These are phyloP conservation scores for Colaptes auratus DNA, from an alignment of 2,113 vertebrate genomes.

Conservation along the genomic window DNA sequence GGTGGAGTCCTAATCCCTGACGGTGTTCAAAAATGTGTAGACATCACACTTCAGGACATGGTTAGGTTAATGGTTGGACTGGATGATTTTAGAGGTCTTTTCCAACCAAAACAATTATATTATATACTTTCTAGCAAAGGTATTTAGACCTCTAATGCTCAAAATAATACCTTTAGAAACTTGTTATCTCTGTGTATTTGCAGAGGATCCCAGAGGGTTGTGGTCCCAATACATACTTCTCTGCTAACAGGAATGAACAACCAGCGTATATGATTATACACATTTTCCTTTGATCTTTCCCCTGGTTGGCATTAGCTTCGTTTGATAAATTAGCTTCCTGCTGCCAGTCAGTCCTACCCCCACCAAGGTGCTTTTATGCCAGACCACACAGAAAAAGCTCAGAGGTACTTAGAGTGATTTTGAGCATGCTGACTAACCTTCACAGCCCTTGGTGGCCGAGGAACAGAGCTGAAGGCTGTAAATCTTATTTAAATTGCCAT, in stretches of 20 bases:
- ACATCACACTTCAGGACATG: too few relatives aligned
- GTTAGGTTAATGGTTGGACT: too few relatives aligned
- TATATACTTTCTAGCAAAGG: background rate
- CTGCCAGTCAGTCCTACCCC: background rate
- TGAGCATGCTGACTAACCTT: background rate
- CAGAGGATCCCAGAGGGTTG: background rate
- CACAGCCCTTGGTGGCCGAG: background rate
- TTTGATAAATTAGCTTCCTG: background rate
- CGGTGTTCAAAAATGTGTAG: too few relatives aligned
- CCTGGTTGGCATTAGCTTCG: background rate
- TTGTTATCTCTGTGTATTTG: background rate
- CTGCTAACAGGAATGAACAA: background rate
- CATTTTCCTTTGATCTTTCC: slow-evolving; percentile 3
- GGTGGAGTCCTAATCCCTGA: too few relatives aligned
- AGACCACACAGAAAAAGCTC: background rate
- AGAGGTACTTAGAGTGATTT: background rate
- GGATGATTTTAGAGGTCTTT: too few relatives aligned
- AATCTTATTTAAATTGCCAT: slow-evolving; percentile 9
- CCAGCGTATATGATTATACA: background rate
- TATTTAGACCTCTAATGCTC: background rate
- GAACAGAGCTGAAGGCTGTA: background rate
- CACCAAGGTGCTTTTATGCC: background rate
- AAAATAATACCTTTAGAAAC: background rate
- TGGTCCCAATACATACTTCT: background rate
- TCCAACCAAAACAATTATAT: too few relatives aligned